Evolutionary conservation across 2,797 vertebrate genomes (phyloP), one percentile per base, ranked within the genome.

Genomic region (Scolopax bukidnonensis): DNA sequence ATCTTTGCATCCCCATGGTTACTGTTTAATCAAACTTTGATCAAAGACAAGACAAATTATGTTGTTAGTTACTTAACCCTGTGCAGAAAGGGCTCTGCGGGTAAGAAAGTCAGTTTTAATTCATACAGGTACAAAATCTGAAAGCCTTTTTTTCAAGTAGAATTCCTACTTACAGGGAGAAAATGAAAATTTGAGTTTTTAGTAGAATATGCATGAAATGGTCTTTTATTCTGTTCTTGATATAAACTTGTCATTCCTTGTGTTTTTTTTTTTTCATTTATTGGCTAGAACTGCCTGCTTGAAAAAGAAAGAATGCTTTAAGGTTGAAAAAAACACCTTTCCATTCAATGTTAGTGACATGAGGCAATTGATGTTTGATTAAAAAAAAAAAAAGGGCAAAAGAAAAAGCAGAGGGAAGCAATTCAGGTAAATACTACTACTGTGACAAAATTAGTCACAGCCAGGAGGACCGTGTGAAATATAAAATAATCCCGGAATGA

Each of bases 11-110:
- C 80, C 74, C 95, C 89, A 91, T 93, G 85, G 94, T 95, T 95
- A 97, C 91, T 87, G 40, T 95, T 97, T 91, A 88, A 95, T 96
- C 93, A 94, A 95, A 94, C 80, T 95, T 86, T 87, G 63, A 95
- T 93, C 93, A 95, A 92, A 93, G 93, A 88, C 81, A 94, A 92
- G 59, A 51, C 21, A 74, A 84, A 93, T 90, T 81, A 69, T 47
- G 6, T 82, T 82, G 54, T 65, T 89, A 78, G 84, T 81, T 85
- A 43, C 73, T 84, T 94, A 85, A 95, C 74, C 70, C 70, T 41
- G 7, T 54, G 24, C 60, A 21, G 83, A 81, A 73, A 82, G 51
- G 54, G 53, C 13, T 91, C 25, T 53, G 28, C 50, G 54, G 30
- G 21, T 74, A 70, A 84, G 70, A 51, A 71, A 75, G 23, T 59